Evolutionary conservation across 2,888 invertebrate species (phyloP).

Genomic region (Gari tellinella): DNA sequence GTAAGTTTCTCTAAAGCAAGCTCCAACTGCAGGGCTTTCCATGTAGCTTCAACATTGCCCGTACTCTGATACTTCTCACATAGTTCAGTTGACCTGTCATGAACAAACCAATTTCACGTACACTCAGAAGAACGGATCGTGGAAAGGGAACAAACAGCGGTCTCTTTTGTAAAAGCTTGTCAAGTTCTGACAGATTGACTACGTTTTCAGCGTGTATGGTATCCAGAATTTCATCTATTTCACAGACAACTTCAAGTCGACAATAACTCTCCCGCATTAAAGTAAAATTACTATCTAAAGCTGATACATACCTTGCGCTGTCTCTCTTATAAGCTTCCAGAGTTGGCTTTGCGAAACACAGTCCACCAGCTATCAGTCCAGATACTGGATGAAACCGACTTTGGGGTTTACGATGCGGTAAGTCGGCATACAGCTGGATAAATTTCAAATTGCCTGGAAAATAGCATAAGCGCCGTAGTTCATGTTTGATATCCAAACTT

Average conservation of each 20-base stretch:
- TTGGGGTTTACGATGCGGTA: slow-evolving; percentile 33
- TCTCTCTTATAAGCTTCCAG: neutral
- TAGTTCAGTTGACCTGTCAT: slow-evolving; percentile 15
- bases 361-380: slow-evolving; percentile 3
- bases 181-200: neutral
- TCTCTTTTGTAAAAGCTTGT: slow-evolving; percentile 12
- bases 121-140: slow-evolving; percentile 3
- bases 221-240: slow-evolving; percentile 13
- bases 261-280: slow-evolving; percentile 19
- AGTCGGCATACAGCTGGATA: slow-evolving; percentile 51
- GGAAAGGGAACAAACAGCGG: slow-evolving; percentile 35
- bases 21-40: slow-evolving; percentile 31
- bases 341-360: neutral
- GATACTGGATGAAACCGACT: slow-evolving; percentile 11
- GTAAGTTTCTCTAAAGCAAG: slow-evolving; percentile 28
- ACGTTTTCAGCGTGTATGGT: slow-evolving; percentile 2
- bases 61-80: slow-evolving; percentile 19
- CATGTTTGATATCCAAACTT: slow-evolving; percentile 24
- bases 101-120: slow-evolving; percentile 20
- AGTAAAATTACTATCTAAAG: slow-evolving; percentile 21
- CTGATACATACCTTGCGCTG: slow-evolving; percentile 27
- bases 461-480: slow-evolving; percentile 17
- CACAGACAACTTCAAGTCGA: slow-evolving; percentile 28
- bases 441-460: slow-evolving; percentile 30
- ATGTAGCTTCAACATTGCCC: slow-evolving; percentile 21